Conservation (phyloP, 2,888 invertebrate genomes). For the Drosophila seclusa region DNA sequence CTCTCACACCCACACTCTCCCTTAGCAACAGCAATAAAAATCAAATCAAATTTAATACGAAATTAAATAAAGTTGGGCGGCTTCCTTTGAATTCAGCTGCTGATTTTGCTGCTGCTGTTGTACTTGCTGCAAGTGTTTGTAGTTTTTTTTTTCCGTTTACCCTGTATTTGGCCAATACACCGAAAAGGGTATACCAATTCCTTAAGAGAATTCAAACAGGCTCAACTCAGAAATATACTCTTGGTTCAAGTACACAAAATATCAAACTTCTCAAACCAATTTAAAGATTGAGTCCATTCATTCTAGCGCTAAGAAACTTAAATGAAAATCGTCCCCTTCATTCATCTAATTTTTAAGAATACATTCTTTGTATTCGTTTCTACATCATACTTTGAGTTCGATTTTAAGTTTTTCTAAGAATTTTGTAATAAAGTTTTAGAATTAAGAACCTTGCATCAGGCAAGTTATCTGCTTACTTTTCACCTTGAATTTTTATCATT, state of each 20-base stretch:
- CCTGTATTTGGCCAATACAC: conserved; percentile 1
- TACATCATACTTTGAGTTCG: neutral
- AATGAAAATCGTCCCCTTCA: neutral
- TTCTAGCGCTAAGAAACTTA: neutral
- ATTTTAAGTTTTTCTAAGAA: neutral
- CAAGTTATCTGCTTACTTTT: neutral
- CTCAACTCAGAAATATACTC: neutral
- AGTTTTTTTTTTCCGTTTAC: conserved; percentile 30
- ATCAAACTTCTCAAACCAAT: neutral
- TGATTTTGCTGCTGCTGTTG: neutral
- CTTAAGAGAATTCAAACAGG: neutral
- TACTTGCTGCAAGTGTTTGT: conserved; percentile 19
- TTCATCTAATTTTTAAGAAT: neutral
- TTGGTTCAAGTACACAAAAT: neutral
- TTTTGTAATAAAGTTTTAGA: neutral
- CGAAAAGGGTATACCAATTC: neutral
- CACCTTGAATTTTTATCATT: neutral
- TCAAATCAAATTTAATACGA: conserved; percentile 70
- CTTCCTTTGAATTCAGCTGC: conserved; percentile 33
- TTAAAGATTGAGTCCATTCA: neutral
- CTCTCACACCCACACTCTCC: neutral
- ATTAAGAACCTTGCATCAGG: neutral
- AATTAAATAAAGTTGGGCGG: conserved; percentile 71
- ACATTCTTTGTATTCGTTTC: neutral
- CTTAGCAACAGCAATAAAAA: conserved; percentile 44